phyloP scores from a whole-genome alignment of 2,113 vertebrate genomes.

The Pollimyrus isidori region DNA sequence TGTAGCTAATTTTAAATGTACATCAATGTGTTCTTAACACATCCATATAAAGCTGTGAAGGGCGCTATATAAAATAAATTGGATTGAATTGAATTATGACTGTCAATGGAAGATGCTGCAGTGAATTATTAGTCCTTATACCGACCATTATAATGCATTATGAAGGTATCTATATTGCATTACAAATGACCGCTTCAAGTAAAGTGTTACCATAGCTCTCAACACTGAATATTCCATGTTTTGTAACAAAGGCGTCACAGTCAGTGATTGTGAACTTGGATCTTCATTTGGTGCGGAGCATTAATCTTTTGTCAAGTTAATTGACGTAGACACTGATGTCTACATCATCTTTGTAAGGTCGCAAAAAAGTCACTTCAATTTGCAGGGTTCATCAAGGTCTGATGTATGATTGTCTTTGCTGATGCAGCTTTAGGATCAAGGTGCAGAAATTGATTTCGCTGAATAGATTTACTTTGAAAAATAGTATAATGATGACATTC shows the following conservation, averaged over 20 bases:
- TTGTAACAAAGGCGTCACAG: not conserved
- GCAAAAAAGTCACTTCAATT: not conserved
- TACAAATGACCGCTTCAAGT: not conserved
- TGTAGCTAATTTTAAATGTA: too few relatives aligned
- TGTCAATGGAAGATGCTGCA: not conserved
- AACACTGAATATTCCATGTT: not conserved
- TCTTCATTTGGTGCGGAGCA: not conserved
- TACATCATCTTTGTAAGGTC: not conserved
- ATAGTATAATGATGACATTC: not conserved
- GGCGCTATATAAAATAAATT: too few relatives aligned
- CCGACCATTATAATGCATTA: not conserved
- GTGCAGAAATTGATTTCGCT: not conserved
- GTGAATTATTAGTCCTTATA: not conserved
- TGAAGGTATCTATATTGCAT: not conserved
- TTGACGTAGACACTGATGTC: not conserved
- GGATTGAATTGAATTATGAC: too few relatives aligned
- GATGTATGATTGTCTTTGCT: not conserved
- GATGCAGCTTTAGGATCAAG: not conserved
- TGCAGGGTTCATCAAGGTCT: not conserved
- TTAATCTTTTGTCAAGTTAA: conserved; percentile 1
- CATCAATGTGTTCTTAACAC: too few relatives aligned
- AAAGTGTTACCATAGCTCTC: not conserved
- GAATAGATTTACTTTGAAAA: not conserved
- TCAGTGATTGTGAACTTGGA: not conserved
- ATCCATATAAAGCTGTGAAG: too few relatives aligned